Base-by-base conservation (phyloP, 2,888 invertebrate genomes). In the Rhagium mordax region DNA sequence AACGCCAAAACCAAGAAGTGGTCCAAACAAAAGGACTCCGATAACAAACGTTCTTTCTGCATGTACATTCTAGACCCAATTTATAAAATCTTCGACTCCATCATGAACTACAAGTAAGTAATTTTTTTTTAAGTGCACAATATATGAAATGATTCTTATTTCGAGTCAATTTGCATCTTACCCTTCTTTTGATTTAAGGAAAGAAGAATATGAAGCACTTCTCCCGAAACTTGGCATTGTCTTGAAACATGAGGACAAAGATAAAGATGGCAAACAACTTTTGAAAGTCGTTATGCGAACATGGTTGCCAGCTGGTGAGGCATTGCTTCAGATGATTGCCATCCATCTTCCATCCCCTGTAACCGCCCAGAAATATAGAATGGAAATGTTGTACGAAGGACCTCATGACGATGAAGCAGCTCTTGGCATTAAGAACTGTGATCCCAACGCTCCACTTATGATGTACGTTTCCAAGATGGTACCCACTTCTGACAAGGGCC, bases 381-480 rank as follows among this genome's bases (percentile, higher is more conserved):
- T 98, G 96, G 99, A 99, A 90, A 95, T 99, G 96, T 90, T 99
- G 89, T 99, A 99, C 89, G 99, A 99, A 90, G 99, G 99, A 84
- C 98, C 99, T 69, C 93, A 93, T 76, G 98, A 99, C 86, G 99
- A 99, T 87, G 96, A 97, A 84, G 98, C 96, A 79, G 85, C 85
- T 33, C 24, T 84, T 0, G 84, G 83, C 66, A 82, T 82, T 71
- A 84, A 96, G 93, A 95, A 87, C 86, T 99, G 99, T 87, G 98
- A 99, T 89, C 95, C 99, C 13, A 95, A 97, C 81, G 99, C 95
- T 53, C 99, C 98, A 15, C 92, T 99, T 72, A 99, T 99, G 98
- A 99, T 99, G 99, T 99, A 99, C 93, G 92, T 99, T 81, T 98
- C 98, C 62, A 99, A 99, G 90, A 99, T 99, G 99, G 99, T 99